Base-by-base conservation (phyloP, 2,113 vertebrate species). In the Apeltes quadracus region DNA sequence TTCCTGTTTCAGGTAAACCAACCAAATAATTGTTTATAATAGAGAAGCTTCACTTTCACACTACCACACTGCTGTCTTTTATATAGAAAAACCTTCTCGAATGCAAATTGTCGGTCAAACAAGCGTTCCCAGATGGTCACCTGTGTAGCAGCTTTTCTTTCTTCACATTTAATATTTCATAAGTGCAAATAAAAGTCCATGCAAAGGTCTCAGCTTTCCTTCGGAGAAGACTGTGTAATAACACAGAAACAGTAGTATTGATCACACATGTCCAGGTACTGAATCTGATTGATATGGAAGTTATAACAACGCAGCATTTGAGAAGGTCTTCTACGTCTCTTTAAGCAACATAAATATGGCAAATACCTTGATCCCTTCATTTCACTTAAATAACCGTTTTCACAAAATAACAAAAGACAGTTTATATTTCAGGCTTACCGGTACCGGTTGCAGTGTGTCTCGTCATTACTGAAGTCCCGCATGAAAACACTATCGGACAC, bases 281-380 rank as follows among this genome's bases (percentile, higher is more conserved):
- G 29, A 34, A 57, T 55, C 20, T 65, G n/a, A 67, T 23, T 62
- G 3, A 65, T 1, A 16, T 2, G 27, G 11, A 38, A 15, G 27
- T 69, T 25, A 56, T 36, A 61, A 41, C 16, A 38, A 72, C 1
- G n/a, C 29, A 39, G 39, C 61, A 84, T 88, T 83, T 69, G 75
- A 87, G 79, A 87, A 70, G 2, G 44, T 82, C 75, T 85, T 63
- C 41, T 54, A 32, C 3, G 53, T 39, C 34, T 68, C 41, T 55
- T 76, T 18, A 79, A 77, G 75, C 69, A 80, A 74, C 25, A 84
- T 85, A 89, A 78, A 79, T 74, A 84, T 80, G 64, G 72, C 68
- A 86, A 75, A n/a, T 69, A 82, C 44, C 56, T 89, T 92, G 92
- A 91, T 93, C 89, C 90, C 90, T 89, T 92, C 18, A 79, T 84